Base-by-base conservation (phyloP, 2,888 invertebrate species). In the Folsomia manolachei region DNA sequence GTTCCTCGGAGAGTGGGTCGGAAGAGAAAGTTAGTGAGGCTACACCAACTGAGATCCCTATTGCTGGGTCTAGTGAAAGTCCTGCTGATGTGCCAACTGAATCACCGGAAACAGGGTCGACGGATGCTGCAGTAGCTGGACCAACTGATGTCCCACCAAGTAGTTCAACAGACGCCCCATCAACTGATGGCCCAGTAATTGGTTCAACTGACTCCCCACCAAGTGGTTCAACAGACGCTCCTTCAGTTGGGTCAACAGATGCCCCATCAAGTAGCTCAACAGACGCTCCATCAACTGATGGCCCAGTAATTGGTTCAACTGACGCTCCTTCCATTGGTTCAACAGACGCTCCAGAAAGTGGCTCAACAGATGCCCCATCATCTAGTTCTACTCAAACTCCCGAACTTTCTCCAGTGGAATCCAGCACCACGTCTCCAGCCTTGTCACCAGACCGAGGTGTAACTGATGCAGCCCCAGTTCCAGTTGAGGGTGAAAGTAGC, bases 31-130 rank as follows among this genome's bases (percentile, higher is more conserved):
- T 60, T 1, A n/a, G n/a, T n/a, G n/a, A n/a, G n/a, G n/a, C n/a
- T n/a, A n/a, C n/a, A n/a, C n/a, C n/a, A n/a, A 26, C 68, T 68
- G 56, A 56, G 27, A 25, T 60, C 26, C 27, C 64, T 9, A n/a
- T 24, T 1, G 14, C n/a, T 2, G 2, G 62, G 2, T 51, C 27
- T 7, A 21, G 18, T 1, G 26, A 53, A 4, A 27, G 52, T 1
- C 26, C 21, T 26, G 1, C 63, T 14, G 11, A 24, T 4, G 51
- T 26, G 21, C 27, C 65, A 19, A 61, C 24, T 52, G 51, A 64
- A 72, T n/a, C 67, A 24, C 63, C 62, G 4, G 39, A 39, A 9
- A 39, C 39, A 14, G 39, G 4, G 7, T 4, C 7, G 14, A 14
- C 7, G 7, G 39, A 39, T 69, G 25, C 67, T n/a, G 52, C 62